Percentiles rank a stretch among this genome's conserved stretches.
phyloP scores from a whole-genome alignment of 2,888 invertebrate genomes.

The Epinotia bilunana region DNA sequence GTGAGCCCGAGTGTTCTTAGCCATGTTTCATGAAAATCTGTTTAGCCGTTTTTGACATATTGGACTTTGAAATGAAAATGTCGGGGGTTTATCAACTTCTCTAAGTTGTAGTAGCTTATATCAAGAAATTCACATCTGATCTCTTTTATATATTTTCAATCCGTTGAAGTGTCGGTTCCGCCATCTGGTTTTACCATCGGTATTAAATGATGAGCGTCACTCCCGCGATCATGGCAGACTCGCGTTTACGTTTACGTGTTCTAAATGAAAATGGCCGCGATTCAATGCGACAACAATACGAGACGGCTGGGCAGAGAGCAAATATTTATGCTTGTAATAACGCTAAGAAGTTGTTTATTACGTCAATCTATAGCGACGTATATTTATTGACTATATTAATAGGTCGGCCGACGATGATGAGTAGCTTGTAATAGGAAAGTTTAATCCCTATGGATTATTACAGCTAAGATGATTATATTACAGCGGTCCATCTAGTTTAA shows the following conservation, averaged over 20 bases:
- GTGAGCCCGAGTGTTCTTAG: too few relatives aligned
- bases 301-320: slow-evolving; percentile 18
- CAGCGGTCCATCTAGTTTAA: neutral
- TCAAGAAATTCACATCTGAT: neutral
- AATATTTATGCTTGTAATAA: slow-evolving; percentile 21
- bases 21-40: too few relatives aligned
- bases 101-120: too few relatives aligned
- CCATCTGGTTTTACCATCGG: slow-evolving; percentile 24
- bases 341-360: slow-evolving; percentile 19
- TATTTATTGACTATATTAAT: neutral
- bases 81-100: too few relatives aligned
- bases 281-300: slow-evolving; percentile 49
- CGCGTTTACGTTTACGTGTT: slow-evolving; percentile 52
- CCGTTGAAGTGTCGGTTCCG: slow-evolving; percentile 9
- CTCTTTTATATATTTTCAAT: slow-evolving; percentile 15
- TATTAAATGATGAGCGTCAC: slow-evolving; percentile 24
- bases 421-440: too few relatives aligned
- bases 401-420: neutral
- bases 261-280: slow-evolving; percentile 67
- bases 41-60: too few relatives aligned
- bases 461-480: too few relatives aligned
- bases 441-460: too few relatives aligned
- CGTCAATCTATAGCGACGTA: slow-evolving; percentile 9
- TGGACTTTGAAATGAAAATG: too few relatives aligned
- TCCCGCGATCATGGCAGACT: slow-evolving; percentile 45